These are phyloP conservation scores for Zapornia atra DNA, from an alignment of 2,113 vertebrate species.

Conservation along the genomic window DNA sequence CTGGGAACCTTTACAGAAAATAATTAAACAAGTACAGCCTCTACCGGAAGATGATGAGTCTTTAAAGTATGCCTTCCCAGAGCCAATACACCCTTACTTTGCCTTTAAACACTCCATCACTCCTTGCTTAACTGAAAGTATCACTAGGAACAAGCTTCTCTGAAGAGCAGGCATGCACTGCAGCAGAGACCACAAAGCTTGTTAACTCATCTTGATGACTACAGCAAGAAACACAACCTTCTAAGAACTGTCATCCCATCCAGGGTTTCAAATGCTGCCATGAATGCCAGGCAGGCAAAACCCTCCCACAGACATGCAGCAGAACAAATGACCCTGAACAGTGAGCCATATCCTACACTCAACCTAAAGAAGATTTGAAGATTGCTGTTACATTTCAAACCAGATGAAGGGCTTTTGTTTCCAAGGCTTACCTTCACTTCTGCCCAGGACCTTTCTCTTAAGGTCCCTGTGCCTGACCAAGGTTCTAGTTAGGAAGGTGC, in stretches of 20 bases:
- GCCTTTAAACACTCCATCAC: not conserved
- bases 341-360: rapidly evolving
- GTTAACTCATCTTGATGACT: not conserved
- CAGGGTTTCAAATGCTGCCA: not conserved
- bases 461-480: not conserved
- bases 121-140: not conserved
- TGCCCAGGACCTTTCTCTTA: not conserved
- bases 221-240: not conserved
- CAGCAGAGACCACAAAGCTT: not conserved
- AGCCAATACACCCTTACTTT: not conserved
- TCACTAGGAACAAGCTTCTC: not conserved
- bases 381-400: not conserved
- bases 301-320: not conserved
- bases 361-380: not conserved
- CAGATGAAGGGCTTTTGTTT: not conserved
- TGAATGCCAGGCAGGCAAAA: not conserved
- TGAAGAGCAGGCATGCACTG: not conserved
- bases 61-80: not conserved
- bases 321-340: not conserved
- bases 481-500: not conserved
- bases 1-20: not conserved
- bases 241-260: not conserved
- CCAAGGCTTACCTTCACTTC: not conserved
- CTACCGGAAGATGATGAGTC: not conserved
- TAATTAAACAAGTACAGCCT: not conserved